Evolutionary conservation across 1,140 invertebrate species (phyloP).

Genomic region (Orussus abietinus): DNA sequence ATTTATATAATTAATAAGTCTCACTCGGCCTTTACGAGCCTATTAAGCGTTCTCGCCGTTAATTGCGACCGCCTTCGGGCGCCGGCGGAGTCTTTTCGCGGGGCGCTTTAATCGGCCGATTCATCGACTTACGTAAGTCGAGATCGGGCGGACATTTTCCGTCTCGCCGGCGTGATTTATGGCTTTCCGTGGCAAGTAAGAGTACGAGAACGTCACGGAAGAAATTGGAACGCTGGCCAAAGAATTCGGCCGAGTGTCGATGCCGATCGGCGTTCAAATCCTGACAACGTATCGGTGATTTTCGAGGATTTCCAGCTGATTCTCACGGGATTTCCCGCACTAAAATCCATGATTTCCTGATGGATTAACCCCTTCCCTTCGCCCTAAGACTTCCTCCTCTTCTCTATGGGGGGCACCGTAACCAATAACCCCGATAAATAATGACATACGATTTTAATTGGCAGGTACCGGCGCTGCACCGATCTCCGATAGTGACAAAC

Average conservation of each 20-base stretch:
- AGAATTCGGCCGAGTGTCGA: too few species aligned
- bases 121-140: not conserved
- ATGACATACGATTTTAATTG: conserved; percentile 42
- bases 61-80: conserved; percentile 1
- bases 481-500: conserved; percentile 35
- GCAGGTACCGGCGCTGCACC: conserved; percentile 22
- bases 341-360: too few species aligned
- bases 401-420: too few species aligned
- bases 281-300: too few species aligned
- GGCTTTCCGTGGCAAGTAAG: not conserved
- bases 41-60: conserved; percentile 6
- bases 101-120: conserved; percentile 1
- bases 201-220: not conserved
- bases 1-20: conserved; percentile 2
- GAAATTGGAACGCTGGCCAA: too few species aligned
- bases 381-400: too few species aligned
- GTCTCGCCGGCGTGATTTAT: too few species aligned
- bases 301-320: too few species aligned
- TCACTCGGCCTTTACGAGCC: conserved; percentile 2
- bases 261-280: too few species aligned
- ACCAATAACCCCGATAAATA: conserved; percentile 37
- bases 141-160: too few species aligned
- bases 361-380: too few species aligned
- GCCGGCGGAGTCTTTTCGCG: not conserved
- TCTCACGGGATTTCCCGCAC: too few species aligned